These are phyloP conservation scores for Leptinotarsa haldemani DNA, from an alignment of 2,888 invertebrate species.

Conservation along the genomic window DNA sequence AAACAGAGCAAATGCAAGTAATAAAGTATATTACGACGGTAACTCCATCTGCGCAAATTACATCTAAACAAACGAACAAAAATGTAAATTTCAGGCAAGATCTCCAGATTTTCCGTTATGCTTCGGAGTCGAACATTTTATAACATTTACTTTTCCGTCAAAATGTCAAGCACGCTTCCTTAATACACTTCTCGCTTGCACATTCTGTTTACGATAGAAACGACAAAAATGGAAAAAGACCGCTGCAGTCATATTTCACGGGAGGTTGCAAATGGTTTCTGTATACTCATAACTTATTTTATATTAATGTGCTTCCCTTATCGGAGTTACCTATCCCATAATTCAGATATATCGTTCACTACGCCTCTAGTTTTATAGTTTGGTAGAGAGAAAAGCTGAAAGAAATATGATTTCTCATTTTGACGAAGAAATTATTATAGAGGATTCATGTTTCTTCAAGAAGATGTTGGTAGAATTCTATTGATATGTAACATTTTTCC, in stretches of 20 bases:
- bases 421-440: no score
- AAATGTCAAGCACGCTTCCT: slow-evolving; percentile 4
- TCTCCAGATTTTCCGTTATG: background rate
- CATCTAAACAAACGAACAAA: slow-evolving; percentile 25
- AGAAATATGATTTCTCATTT: no score
- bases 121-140: background rate
- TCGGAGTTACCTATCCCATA: background rate
- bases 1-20: background rate
- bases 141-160: slow-evolving; percentile 11
- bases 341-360: background rate
- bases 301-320: slow-evolving; percentile 1
- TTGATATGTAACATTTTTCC: no score
- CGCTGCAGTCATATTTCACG: slow-evolving; percentile 1
- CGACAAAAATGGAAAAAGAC: background rate
- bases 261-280: slow-evolving; percentile 4
- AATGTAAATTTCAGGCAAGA: slow-evolving; percentile 14
- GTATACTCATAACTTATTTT: slow-evolving; percentile 10
- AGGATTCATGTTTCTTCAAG: no score
- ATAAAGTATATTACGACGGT: slow-evolving; percentile 3
- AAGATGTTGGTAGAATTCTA: background rate
- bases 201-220: slow-evolving; percentile 4
- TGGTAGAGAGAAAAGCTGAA: background rate
- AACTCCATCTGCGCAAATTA: slow-evolving; percentile 12
- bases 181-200: background rate
- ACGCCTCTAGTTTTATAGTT: background rate